Percentiles rank a stretch among this genome's conserved stretches.
phyloP scores from a whole-genome alignment of 1,140 invertebrate species.

The Phortica variegata region DNA sequence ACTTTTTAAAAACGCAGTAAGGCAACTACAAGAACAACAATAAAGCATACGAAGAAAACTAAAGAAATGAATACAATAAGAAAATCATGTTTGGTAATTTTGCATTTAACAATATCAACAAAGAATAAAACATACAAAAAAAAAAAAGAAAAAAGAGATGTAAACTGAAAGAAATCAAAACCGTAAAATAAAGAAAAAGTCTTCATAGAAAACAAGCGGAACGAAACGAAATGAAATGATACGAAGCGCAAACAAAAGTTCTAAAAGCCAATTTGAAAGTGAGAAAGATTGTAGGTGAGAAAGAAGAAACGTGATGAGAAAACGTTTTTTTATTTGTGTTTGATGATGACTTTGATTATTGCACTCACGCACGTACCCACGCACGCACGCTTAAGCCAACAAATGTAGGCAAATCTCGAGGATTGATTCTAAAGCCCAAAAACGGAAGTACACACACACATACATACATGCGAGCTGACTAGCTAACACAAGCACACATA shows the following conservation, averaged over 20 bases:
- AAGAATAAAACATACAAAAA: slow-evolving; percentile 35
- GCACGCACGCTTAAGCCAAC: too few relatives aligned
- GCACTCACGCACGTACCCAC: too few relatives aligned
- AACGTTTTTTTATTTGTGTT: neutral
- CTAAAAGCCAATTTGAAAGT: slow-evolving; percentile 17
- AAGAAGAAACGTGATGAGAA: neutral
- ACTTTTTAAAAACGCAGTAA: too few relatives aligned
- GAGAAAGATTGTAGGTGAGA: neutral
- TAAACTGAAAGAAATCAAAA: slow-evolving; percentile 30
- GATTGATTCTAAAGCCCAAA: too few relatives aligned
- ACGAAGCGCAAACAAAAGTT: slow-evolving; percentile 20
- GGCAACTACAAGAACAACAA: slow-evolving; percentile 31
- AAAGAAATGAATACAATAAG: slow-evolving; percentile 21
- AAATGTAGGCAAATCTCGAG: too few relatives aligned
- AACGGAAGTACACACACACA: slow-evolving; percentile 30
- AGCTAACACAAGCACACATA: neutral
- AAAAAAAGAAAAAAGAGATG: slow-evolving; percentile 31
- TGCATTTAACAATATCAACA: slow-evolving; percentile 36
- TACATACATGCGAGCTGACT: neutral
- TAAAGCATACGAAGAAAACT: slow-evolving; percentile 2
- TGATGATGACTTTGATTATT: neutral
- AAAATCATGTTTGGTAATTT: slow-evolving; percentile 47
- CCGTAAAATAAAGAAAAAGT: slow-evolving; percentile 27
- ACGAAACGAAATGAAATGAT: slow-evolving; percentile 24
- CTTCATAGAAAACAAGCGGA: slow-evolving; percentile 27